Conservation (phyloP, 2,113 vertebrate genomes). For the Strigops habroptila region DNA sequence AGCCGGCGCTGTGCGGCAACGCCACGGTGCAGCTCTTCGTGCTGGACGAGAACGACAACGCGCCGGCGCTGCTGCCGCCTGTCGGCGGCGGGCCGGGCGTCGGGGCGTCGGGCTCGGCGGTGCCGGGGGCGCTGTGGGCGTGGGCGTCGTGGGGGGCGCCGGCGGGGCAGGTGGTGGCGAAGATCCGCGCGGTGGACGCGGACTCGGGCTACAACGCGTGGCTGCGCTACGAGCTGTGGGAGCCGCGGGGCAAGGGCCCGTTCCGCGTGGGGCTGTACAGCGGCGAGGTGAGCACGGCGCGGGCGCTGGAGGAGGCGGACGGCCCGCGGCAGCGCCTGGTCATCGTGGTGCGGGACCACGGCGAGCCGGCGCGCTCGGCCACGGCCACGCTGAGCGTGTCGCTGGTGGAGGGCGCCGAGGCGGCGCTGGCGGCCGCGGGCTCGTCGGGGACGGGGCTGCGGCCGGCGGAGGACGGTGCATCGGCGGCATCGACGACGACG, state of each 20-base stretch:
- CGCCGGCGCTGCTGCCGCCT: no score
- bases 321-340: slow-evolving; percentile 40
- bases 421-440: not conserved
- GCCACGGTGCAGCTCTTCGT: no score
- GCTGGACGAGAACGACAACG: no score
- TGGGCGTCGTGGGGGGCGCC: not conserved
- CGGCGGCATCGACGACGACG: not conserved
- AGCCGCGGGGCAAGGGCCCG: slow-evolving; percentile 21
- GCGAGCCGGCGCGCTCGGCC: no score
- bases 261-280: slow-evolving; percentile 43
- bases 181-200: slow-evolving; percentile 70
- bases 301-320: slow-evolving; percentile 67
- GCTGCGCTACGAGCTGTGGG: slow-evolving; percentile 68
- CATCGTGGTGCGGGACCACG: slow-evolving; percentile 63
- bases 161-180: slow-evolving; percentile 68
- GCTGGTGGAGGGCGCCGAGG: no score
- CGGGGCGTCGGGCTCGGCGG: no score
- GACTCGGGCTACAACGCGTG: slow-evolving; percentile 76
- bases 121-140: no score
- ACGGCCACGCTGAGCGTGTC: no score
- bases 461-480: not conserved
- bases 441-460: no score
- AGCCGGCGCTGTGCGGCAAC: no score
- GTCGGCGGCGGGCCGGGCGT: no score
- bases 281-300: slow-evolving; percentile 58